Conservation (phyloP, 2,888 invertebrate genomes). For the Syrista parreyssii region DNA sequence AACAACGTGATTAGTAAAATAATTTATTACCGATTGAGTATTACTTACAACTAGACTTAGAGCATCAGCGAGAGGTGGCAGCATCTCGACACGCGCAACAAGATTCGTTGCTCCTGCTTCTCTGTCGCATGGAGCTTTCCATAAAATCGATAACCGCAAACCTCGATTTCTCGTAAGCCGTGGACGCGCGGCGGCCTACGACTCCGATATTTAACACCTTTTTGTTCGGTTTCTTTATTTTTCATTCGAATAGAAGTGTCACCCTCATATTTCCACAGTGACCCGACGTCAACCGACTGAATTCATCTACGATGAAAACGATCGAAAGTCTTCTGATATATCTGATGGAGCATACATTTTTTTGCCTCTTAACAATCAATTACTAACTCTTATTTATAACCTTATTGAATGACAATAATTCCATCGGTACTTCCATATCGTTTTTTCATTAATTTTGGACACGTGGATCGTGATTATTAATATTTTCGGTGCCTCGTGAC, state of each 20-base stretch:
- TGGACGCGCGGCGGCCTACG: neutral
- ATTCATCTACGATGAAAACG: neutral
- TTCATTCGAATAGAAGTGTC: neutral
- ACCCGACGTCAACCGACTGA: neutral
- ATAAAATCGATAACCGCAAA: conserved; percentile 34
- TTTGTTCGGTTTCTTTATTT: conserved; percentile 3
- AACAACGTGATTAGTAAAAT: neutral
- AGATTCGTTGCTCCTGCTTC: neutral
- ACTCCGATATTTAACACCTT: neutral
- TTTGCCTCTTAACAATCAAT: neutral
- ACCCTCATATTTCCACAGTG: neutral
- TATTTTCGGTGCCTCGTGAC: neutral
- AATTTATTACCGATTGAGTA: conserved; percentile 6
- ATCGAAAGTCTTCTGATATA: neutral
- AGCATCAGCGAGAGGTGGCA: neutral
- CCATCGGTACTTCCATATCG: neutral
- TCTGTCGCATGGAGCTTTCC: conserved; percentile 11
- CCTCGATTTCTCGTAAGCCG: conserved; percentile 1
- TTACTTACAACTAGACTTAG: neutral
- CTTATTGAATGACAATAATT: neutral
- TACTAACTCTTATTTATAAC: neutral
- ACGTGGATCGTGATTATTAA: neutral
- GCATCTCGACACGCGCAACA: neutral
- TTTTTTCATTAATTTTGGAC: neutral
- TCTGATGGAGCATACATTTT: neutral